Conservation (phyloP, 2,888 invertebrate genomes). For the Melinaea marsaeus region DNA sequence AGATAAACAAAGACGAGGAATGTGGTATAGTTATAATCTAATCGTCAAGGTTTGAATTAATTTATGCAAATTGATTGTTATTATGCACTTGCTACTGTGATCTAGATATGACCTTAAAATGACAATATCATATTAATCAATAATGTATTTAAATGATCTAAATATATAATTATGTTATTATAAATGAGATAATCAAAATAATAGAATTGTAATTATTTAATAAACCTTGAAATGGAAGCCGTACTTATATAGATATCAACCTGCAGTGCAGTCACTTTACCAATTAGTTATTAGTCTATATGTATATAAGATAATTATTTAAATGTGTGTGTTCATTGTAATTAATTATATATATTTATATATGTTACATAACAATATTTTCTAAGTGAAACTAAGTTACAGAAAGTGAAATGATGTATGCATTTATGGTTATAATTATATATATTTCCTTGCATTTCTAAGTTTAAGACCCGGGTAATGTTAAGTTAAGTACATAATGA, state of each 20-base stretch:
- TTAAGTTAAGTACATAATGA: neutral
- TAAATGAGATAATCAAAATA: no score
- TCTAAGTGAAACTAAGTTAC: neutral
- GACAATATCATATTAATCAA: no score
- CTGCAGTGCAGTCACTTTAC: no score
- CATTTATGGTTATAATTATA: neutral
- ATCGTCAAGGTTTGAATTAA: constrained; percentile 34
- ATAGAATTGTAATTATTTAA: no score
- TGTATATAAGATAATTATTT: no score
- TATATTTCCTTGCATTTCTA: neutral
- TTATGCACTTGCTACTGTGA: neutral
- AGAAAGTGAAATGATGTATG: constrained; percentile 2
- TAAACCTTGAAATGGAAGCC: no score
- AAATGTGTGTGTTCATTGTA: no score
- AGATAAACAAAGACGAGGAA: constrained; percentile 27
- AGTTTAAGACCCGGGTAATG: neutral
- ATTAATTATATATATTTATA: neutral
- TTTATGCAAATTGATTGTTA: constrained; percentile 37
- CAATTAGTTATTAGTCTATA: no score
- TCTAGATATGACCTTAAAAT: no score
- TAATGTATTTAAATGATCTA: no score
- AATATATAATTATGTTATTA: no score
- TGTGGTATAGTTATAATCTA: constrained; percentile 39
- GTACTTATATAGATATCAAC: no score
- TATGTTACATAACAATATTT: neutral